phyloP scores from a whole-genome alignment of 1,140 invertebrate genomes.

The Drosophila serrata region DNA sequence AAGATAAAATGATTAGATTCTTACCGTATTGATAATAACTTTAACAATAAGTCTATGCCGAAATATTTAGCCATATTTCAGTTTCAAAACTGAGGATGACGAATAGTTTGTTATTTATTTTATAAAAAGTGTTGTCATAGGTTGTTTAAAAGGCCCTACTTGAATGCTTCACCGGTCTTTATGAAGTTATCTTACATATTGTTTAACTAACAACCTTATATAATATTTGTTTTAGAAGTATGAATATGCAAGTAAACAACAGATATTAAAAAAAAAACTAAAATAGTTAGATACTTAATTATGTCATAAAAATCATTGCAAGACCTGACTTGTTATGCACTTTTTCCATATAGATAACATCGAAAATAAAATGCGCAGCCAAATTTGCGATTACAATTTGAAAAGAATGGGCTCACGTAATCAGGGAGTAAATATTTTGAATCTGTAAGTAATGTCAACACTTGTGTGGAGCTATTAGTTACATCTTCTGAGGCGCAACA shows the following conservation, averaged over 20 bases:
- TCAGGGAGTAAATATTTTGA: constrained; percentile 19
- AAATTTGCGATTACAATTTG: constrained; percentile 34
- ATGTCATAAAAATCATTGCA: not conserved
- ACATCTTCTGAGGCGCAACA: constrained; percentile 46
- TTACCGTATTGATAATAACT: not conserved
- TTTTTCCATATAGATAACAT: constrained; percentile 40
- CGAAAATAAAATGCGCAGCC: constrained; percentile 36
- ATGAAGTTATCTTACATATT: not conserved
- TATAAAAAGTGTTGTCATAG: not conserved
- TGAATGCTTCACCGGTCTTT: not conserved
- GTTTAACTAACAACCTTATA: no score
- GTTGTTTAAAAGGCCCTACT: not conserved
- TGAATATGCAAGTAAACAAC: not conserved
- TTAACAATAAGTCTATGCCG: not conserved
- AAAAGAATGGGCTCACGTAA: not conserved
- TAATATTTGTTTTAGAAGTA: no score
- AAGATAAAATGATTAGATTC: not conserved
- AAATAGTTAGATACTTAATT: no score
- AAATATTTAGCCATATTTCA: not conserved
- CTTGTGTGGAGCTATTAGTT: constrained; percentile 26
- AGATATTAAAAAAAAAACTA: not conserved
- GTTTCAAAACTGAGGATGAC: not conserved
- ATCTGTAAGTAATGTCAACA: constrained; percentile 20
- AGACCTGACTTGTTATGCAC: constrained; percentile 8
- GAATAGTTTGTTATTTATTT: not conserved